Evolutionary conservation across 2,113 vertebrate species (phyloP).

Genomic region (Struthidea cinerea): DNA sequence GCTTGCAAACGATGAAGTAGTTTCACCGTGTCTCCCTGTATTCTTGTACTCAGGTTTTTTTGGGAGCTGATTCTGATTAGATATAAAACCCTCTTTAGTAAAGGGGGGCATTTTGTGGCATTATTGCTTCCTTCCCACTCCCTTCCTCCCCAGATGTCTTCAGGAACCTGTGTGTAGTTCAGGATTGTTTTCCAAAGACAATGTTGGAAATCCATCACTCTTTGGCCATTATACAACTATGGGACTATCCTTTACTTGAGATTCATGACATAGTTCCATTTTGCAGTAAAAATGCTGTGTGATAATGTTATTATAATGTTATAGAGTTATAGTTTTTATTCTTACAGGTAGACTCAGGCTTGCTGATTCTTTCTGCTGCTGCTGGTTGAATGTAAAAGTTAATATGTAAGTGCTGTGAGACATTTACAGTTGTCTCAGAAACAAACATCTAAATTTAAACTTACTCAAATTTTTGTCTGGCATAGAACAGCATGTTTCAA

Average conservation of each 20-base stretch:
- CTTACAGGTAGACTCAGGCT: neutral
- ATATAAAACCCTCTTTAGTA: neutral
- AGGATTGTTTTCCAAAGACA: neutral
- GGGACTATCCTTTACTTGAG: neutral
- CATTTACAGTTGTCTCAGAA: neutral
- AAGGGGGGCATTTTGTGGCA: neutral
- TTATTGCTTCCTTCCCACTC: neutral
- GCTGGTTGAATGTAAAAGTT: neutral
- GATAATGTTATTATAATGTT: neutral
- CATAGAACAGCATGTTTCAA: neutral
- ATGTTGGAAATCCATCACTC: neutral
- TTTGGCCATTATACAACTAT: neutral
- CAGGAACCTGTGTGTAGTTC: neutral
- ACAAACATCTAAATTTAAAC: neutral
- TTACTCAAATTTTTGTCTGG: neutral
- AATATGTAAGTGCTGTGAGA: neutral
- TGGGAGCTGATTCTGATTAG: neutral
- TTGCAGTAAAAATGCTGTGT: neutral
- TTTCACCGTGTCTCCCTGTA: neutral
- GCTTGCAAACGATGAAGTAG: neutral
- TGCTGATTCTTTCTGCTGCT: neutral
- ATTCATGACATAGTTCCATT: neutral
- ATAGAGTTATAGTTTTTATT: neutral
- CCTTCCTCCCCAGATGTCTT: neutral
- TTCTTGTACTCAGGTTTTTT: neutral